These are phyloP conservation scores for Aethes cnicana DNA, from an alignment of 2,888 invertebrate genomes.

Conservation along the genomic window DNA sequence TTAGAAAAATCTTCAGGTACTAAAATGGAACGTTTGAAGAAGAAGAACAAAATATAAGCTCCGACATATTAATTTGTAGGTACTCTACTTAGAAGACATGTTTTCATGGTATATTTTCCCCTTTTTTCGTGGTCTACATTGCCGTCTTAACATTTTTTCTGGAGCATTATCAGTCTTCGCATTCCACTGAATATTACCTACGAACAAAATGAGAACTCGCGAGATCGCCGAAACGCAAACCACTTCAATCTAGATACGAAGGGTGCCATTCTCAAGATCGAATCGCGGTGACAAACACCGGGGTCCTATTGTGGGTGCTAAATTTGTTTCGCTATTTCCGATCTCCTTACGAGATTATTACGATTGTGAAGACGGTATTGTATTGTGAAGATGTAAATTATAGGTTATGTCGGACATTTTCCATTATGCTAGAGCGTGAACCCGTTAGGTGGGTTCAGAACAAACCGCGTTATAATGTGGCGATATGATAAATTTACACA, in stretches of 20 bases:
- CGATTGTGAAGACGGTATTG: constrained; percentile 68
- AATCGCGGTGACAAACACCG: constrained; percentile 74
- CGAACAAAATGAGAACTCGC: constrained; percentile 10
- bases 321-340: constrained; percentile 79
- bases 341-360: constrained; percentile 74
- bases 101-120: too few relatives aligned
- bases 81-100: too few relatives aligned
- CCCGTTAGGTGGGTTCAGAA: too few relatives aligned
- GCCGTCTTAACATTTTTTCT: too few relatives aligned
- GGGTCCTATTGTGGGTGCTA: constrained; percentile 73
- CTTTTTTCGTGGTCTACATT: too few relatives aligned
- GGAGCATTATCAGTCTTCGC: constrained; percentile 1
- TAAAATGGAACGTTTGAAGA: too few relatives aligned
- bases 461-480: too few relatives aligned
- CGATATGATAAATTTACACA: too few relatives aligned
- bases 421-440: constrained; percentile 6
- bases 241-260: constrained; percentile 60
- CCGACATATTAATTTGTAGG: too few relatives aligned
- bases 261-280: constrained; percentile 68
- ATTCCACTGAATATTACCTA: too few relatives aligned
- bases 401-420: constrained; percentile 21
- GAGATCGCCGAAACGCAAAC: constrained; percentile 12
- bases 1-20: too few relatives aligned
- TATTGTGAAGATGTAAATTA: constrained; percentile 26
- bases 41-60: too few relatives aligned